Percentiles rank a stretch among this genome's conserved stretches.
Conservation (phyloP, 1,140 invertebrate genomes). For the Heliothis subflexa region DNA sequence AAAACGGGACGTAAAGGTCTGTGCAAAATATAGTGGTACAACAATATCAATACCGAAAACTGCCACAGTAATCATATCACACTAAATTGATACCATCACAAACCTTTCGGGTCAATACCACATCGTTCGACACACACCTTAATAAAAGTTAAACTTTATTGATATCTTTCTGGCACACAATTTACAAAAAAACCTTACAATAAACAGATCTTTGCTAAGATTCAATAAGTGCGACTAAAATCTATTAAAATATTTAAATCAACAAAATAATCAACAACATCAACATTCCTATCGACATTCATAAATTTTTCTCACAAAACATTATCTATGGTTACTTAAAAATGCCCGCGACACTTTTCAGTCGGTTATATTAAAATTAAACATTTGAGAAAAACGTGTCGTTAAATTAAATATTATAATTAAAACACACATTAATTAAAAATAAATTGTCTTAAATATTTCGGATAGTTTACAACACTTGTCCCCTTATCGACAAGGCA, state of each 20-base stretch:
- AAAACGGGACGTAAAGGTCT: background rate
- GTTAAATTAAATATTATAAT: background rate
- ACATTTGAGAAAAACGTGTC: background rate
- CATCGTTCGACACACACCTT: constrained; percentile 26
- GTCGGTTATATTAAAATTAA: constrained; percentile 23
- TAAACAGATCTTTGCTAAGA: constrained; percentile 62
- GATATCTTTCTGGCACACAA: constrained; percentile 55
- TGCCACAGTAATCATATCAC: constrained; percentile 15
- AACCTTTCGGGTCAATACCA: background rate
- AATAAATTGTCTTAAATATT: constrained; percentile 25
- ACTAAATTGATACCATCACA: background rate
- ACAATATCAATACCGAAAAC: constrained; percentile 22
- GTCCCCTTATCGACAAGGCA: background rate
- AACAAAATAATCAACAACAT: constrained; percentile 51
- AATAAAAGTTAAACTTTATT: constrained; percentile 35
- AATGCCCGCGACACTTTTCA: constrained; percentile 39
- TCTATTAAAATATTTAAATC: constrained; percentile 47
- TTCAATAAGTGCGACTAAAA: constrained; percentile 57
- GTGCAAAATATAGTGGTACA: background rate
- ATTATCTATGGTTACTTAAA: constrained; percentile 16
- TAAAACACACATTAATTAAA: constrained; percentile 19
- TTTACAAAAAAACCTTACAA: constrained; percentile 49
- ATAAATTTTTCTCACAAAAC: constrained; percentile 12
- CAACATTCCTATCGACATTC: constrained; percentile 26
- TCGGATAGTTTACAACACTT: background rate